phyloP scores from a whole-genome alignment of 2,113 vertebrate species.

The Cryptotis parvus region DNA sequence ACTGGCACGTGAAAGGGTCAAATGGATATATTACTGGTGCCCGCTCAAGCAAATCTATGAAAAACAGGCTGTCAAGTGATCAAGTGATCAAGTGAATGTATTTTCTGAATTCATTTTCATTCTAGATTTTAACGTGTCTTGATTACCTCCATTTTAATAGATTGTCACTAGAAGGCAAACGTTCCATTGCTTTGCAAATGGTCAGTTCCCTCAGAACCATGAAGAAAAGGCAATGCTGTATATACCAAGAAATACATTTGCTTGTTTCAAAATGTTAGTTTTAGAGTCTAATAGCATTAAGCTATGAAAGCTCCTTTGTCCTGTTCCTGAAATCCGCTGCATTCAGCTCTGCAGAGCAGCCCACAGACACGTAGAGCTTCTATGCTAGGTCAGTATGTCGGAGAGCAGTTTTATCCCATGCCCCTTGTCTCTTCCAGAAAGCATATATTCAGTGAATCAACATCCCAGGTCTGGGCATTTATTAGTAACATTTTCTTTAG shows the following conservation, averaged over 20 bases:
- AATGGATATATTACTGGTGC: too few species aligned
- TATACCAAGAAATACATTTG: not conserved
- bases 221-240: not conserved
- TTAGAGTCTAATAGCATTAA: not conserved
- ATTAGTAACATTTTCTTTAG: not conserved
- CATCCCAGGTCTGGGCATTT: not conserved
- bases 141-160: constrained; percentile 40
- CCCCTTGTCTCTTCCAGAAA: constrained; percentile 27
- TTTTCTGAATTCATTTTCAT: not conserved
- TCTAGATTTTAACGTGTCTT: not conserved
- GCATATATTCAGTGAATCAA: not conserved
- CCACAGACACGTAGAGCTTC: not conserved
- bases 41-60: too few species aligned
- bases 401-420: not conserved
- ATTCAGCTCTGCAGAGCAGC: too few species aligned
- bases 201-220: not conserved
- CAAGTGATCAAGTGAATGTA: not conserved
- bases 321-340: too few species aligned
- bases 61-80: too few species aligned
- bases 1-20: too few species aligned
- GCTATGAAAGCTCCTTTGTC: too few species aligned
- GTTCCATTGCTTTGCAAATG: constrained; percentile 14
- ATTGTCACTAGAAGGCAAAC: not conserved
- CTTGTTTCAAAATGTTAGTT: constrained; percentile 29
- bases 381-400: not conserved